Base-by-base conservation (phyloP, 2,113 vertebrate species). In the Uropsilus gracilis region DNA sequence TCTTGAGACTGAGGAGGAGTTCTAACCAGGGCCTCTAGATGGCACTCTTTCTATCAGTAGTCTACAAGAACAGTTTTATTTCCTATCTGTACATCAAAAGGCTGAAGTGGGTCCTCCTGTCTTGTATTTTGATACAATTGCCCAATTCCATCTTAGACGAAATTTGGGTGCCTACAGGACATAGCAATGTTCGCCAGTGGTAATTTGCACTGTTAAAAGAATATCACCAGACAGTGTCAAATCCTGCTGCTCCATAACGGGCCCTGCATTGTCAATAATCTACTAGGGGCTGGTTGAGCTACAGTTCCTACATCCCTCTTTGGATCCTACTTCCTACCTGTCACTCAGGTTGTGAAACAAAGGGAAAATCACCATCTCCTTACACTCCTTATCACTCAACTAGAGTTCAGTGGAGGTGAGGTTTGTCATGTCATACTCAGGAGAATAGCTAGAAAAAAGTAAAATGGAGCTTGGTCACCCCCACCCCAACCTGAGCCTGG, bases 41-140 rank as follows among this genome's bases (percentile, higher is more conserved):
- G 97, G 86, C 96, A 97, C 89, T 91, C 95, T 90, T 96, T 95
- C 96, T 78, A 95, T 77, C 81, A 66, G 88, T 93, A 90, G 61
- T 82, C 68, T 63, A 71, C 4, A 24, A 17, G 42, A 89, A 86
- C 37, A 8, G 22, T 55, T 92, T 75, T 14, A 53, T 76, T 95
- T 94, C 63, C 44, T 57, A 73, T 72, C 72, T 81, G 64, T 34
- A 42, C 9, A 42, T 59, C 80, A 66, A 96, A 89, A 4, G n/a
- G 89, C 32, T 73, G 34, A 95, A 95, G 64, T 7, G 39, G 44
- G 32, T 32, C 69, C 69, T 93, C 66, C 73, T 75, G 26, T 78
- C 80, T 81, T 87, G 28, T 37, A 48, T 46, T 91, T 84, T 77
- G 80, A 63, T 77, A 72, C 22, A 72, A 7, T 94, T 85, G 72